Percentiles rank a stretch among this genome's conserved stretches.
phyloP scores from a whole-genome alignment of 2,113 vertebrate genomes.

The Protobothrops flavoviridis region DNA sequence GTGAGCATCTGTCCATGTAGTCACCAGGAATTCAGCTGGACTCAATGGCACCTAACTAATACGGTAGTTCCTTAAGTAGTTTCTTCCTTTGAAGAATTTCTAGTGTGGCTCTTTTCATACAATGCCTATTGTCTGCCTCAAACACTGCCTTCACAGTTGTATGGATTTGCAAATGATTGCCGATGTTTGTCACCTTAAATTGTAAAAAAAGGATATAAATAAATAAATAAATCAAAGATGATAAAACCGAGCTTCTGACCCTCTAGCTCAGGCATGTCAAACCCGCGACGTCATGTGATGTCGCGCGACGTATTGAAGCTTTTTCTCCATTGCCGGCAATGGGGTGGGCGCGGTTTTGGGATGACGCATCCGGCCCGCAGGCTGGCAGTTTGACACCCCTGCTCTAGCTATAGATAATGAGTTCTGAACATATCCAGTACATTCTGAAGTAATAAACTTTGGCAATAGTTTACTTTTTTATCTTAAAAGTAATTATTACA shows the following conservation, averaged over 20 bases:
- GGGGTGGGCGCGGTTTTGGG: too few relatives aligned
- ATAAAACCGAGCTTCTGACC: background rate
- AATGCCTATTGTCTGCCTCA: background rate
- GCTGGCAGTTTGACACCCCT: too few relatives aligned
- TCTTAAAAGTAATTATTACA: background rate
- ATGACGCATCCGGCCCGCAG: too few relatives aligned
- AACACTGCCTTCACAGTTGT: background rate
- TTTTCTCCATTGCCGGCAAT: too few relatives aligned
- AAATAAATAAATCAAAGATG: background rate
- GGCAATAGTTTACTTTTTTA: background rate
- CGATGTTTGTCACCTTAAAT: background rate
- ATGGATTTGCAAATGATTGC: background rate
- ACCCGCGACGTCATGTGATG: too few relatives aligned
- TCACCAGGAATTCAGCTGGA: background rate
- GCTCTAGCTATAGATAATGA: background rate
- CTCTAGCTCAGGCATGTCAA: background rate
- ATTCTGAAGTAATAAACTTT: background rate
- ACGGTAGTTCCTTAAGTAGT: background rate
- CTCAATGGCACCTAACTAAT: background rate
- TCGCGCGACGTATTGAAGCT: too few relatives aligned
- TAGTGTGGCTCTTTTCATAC: background rate
- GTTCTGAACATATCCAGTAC: background rate
- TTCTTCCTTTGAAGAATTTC: background rate
- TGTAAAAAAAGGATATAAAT: background rate
- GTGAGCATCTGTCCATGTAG: background rate